Evolutionary conservation across 2,888 invertebrate genomes (phyloP).

Genomic region (Cheilosia variabilis): DNA sequence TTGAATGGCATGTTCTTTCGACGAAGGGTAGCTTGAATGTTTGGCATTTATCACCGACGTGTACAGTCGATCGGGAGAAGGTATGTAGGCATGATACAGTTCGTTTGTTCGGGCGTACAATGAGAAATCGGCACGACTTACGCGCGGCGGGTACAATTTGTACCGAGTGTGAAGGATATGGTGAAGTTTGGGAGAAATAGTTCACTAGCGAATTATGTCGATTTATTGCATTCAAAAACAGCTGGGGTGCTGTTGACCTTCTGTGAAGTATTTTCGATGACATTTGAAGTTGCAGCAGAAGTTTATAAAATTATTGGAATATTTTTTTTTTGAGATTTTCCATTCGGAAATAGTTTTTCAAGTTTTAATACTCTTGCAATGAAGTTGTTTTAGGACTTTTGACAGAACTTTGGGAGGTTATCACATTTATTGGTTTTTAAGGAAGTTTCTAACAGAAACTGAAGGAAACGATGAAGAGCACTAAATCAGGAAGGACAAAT

Average conservation of each 20-base stretch:
- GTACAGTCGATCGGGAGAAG: background rate
- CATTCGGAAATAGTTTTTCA: background rate
- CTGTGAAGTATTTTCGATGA: background rate
- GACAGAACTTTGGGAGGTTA: background rate
- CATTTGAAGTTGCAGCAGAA: background rate
- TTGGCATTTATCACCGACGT: conserved; percentile 43
- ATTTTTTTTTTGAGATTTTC: background rate
- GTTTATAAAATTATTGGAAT: background rate
- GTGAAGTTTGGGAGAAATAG: background rate
- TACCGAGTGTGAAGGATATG: background rate
- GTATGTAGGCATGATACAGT: background rate
- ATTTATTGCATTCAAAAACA: conserved; percentile 7
- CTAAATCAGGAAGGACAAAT: too few relatives aligned
- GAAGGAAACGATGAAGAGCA: background rate
- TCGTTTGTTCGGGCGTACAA: background rate
- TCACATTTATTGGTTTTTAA: background rate
- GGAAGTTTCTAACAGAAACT: background rate
- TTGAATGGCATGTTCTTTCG: conserved; percentile 36
- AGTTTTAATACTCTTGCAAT: background rate
- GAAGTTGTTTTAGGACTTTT: conserved; percentile 8
- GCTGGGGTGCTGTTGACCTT: conserved; percentile 4
- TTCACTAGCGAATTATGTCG: background rate
- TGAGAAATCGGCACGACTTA: background rate
- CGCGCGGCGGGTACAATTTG: conserved; percentile 7
- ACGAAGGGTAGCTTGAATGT: conserved; percentile 17